These are phyloP conservation scores for Rosalia funebris DNA, from an alignment of 2,888 invertebrate genomes.

Conservation along the genomic window DNA sequence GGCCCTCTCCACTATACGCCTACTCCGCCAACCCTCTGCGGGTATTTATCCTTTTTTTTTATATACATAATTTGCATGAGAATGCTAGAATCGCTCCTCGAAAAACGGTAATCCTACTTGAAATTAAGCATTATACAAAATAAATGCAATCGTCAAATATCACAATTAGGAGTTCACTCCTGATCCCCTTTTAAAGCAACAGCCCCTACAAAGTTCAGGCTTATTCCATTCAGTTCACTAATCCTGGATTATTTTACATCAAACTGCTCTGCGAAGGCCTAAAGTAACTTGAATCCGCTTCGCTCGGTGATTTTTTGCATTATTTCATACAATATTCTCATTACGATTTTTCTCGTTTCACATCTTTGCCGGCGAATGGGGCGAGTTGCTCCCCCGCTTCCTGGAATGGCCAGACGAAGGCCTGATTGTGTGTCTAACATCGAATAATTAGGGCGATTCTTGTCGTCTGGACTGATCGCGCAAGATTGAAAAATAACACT, in stretches of 20 bases:
- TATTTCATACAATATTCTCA: slow-evolving; percentile 23
- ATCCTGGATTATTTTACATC: slow-evolving; percentile 42
- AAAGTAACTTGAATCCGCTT: slow-evolving; percentile 36
- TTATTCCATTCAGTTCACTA: slow-evolving; percentile 39
- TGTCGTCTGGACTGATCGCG: no score
- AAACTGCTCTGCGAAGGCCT: slow-evolving; percentile 33
- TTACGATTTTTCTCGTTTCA: slow-evolving; percentile 18
- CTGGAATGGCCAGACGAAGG: neutral
- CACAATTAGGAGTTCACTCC: slow-evolving; percentile 18
- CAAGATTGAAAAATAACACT: no score
- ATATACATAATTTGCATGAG: slow-evolving; percentile 24
- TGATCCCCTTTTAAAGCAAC: slow-evolving; percentile 17
- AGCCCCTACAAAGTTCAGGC: slow-evolving; percentile 25
- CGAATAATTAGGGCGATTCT: neutral
- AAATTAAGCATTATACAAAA: slow-evolving; percentile 15
- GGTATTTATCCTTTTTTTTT: no score
- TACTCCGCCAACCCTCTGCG: no score
- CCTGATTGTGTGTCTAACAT: neutral
- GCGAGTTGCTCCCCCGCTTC: no score
- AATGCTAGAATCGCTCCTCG: neutral
- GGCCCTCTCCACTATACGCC: no score
- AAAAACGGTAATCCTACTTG: neutral
- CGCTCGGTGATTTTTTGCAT: slow-evolving; percentile 33
- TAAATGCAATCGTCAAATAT: slow-evolving; percentile 25
- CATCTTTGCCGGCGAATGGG: no score